Base-by-base conservation (phyloP, 2,888 invertebrate species). In the Tanytarsus gracilentus region DNA sequence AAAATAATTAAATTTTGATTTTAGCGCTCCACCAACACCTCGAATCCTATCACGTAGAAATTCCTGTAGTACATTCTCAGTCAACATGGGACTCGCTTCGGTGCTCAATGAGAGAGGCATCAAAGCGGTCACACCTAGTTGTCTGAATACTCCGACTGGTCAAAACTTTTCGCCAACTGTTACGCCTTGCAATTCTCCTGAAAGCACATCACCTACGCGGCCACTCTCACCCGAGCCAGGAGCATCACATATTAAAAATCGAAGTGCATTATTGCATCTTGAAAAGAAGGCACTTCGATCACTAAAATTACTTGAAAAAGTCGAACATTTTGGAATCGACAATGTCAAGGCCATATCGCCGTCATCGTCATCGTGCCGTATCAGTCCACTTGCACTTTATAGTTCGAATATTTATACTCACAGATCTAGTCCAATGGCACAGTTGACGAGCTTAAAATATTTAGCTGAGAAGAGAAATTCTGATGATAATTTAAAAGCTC, bases 161-260 rank as follows among this genome's bases (percentile, higher is more conserved):
- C 76, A 77, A 2, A 79, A 79, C 64, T 89, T 79, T 71, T 80
- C 87, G 6, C 88, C 90, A 3, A 91, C 91, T 0, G 89, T 89
- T 6, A 92, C 92, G 5, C 92, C 92, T 1, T 87, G 88, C 69
- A 92, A 92, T 72, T 89, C 88, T 69, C 91, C 91, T 58, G 44
- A 44, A 5, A 44, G 51, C 25, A 23, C 53, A 33, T 83, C 84
- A 1, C 84, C 84, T 7, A 78, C 79, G 14, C 78, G 77, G 16
- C 69, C 69, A n/a, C 66, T 69, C 49, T 72, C 73, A 2, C 73
- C 74, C 62, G 69, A 72, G 67, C 68, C 75, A 64, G 52, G 50
- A 1, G 9, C 40, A 9, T 18, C 21, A 23, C 7, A 6, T 14
- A 21, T 25, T n/a, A 67, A 70, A 62, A 70, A 71, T 63, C 71